These are phyloP conservation scores for Tychaedon coryphoeus DNA, from an alignment of 2,113 vertebrate species.

Conservation along the genomic window DNA sequence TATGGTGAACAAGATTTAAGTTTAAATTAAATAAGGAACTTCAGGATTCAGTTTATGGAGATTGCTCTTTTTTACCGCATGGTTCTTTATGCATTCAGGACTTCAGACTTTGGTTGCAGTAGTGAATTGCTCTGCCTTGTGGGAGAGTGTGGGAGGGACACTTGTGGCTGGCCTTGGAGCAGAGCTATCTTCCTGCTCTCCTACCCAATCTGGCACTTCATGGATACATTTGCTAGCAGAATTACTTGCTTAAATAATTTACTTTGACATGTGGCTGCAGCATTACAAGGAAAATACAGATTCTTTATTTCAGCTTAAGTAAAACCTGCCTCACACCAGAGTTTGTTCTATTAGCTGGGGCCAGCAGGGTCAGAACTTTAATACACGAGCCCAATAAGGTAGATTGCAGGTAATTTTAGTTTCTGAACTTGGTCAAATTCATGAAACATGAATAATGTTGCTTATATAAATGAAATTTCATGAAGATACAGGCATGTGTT, in stretches of 20 bases:
- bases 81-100: neutral
- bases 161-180: neutral
- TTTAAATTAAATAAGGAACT: neutral
- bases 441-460: neutral
- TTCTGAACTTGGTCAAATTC: neutral
- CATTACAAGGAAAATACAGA: neutral
- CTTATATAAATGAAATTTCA: neutral
- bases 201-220: neutral
- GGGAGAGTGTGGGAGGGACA: neutral
- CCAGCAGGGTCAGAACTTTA: neutral
- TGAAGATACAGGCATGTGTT: neutral
- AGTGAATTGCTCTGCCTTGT: neutral
- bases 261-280: neutral
- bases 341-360: neutral
- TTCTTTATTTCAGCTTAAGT: constrained; percentile 33
- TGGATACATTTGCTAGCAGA: constrained; percentile 24
- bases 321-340: neutral
- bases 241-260: constrained; percentile 29
- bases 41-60: neutral
- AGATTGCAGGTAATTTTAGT: neutral
- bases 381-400: neutral
- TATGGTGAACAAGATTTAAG: neutral
- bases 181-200: neutral
- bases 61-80: neutral
- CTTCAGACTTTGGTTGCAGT: neutral